Evolutionary conservation across 2,888 invertebrate species (phyloP), one percentile per base, ranked within the genome.

Genomic region (Tortrix viridana): DNA sequence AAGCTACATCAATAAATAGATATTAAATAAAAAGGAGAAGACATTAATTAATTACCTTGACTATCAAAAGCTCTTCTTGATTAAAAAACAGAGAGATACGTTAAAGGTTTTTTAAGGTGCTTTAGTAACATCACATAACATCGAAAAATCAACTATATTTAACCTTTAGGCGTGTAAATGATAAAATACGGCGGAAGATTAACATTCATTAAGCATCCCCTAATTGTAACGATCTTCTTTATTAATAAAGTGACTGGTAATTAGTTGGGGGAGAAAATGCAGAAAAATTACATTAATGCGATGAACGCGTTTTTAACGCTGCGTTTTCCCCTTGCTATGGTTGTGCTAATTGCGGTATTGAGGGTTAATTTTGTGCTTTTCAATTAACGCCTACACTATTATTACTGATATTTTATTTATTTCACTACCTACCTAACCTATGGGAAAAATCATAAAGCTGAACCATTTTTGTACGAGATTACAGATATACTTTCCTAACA

Each of bases 211-310:
- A 77, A 74, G 71, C 72, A 71, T 74, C 81, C 80, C 79, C 79
- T 87, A 86, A 88, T 87, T 86, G 82, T 85, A 82, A 85, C 82
- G 85, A 85, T 83, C 84, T 81, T 76, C 82, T 87, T 86, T 88
- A 89, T 89, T 91, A 90, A 88, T 87, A 86, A 88, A 88, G 83
- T 80, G 86, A 81, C 80, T 85, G 81, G 83, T 89, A 89, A 89
- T 89, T 91, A 89, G 87, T 77, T 77, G 72, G 88, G 88, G 91
- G 89, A 82, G 87, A 87, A 88, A 89, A 89, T 78, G 79, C 84
- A 81, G 83, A 82, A 83, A 89, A 89, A 90, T 89, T 85, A 76
- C 85, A 83, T 91, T 87, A 87, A 83, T 32, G 32, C 83, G 78
- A 79, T 77, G 80, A 88, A 85, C 83, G 80, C 77, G 84, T 82